Evolutionary conservation across 2,797 vertebrate species (phyloP).

Genomic region (Propithecus perrieri): DNA sequence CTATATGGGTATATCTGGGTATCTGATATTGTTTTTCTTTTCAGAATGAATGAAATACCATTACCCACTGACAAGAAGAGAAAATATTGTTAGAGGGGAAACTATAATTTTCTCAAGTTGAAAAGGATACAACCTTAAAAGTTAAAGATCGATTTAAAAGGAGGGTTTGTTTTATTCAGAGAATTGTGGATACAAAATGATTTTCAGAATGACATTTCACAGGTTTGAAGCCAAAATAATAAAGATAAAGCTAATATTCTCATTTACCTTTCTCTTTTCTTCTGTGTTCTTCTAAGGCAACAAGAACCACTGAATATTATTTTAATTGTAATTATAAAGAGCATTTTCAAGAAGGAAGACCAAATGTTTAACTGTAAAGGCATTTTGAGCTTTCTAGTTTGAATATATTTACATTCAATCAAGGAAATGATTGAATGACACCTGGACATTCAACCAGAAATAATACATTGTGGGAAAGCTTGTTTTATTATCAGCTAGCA

Average conservation of each 20-base stretch:
- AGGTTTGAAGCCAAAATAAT: neutral
- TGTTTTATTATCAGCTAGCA: neutral
- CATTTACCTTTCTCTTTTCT: neutral
- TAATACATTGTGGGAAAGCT: neutral
- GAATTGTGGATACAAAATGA: neutral
- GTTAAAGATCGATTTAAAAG: neutral
- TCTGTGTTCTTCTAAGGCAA: neutral
- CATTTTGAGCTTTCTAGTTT: neutral
- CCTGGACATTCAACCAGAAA: neutral
- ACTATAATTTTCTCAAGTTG: neutral
- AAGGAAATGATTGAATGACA: neutral
- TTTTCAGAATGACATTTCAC: neutral
- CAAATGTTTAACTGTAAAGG: neutral
- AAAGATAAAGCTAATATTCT: neutral
- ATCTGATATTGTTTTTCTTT: slow-evolving; percentile 30
- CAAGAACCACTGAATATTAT: neutral
- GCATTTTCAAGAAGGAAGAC: slow-evolving; percentile 12
- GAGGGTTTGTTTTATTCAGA: neutral
- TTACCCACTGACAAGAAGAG: slow-evolving; percentile 26
- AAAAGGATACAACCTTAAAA: neutral
- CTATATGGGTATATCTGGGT: neutral
- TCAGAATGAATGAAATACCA: neutral
- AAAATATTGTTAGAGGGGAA: slow-evolving; percentile 56
- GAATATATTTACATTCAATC: neutral
- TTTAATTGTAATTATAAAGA: neutral